phyloP scores from a whole-genome alignment of 2,113 vertebrate genomes.

The Hippocampus barbouri region DNA sequence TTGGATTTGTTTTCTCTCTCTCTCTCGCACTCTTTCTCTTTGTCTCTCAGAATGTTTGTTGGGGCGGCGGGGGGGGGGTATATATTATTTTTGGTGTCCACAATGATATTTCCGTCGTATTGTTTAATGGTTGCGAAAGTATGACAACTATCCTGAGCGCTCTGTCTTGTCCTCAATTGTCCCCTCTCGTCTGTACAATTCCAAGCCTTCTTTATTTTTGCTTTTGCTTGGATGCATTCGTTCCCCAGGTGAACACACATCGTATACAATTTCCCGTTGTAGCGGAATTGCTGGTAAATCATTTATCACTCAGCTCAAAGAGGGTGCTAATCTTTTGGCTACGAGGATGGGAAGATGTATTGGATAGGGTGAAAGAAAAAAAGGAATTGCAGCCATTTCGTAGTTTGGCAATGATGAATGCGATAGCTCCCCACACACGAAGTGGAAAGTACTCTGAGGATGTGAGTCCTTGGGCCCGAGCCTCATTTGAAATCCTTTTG shows the following conservation, averaged over 20 bases:
- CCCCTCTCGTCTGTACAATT: constrained; percentile 8
- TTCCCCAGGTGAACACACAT: constrained; percentile 38
- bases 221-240: constrained; percentile 30
- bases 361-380: neutral
- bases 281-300: constrained; percentile 3
- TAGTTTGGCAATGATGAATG: constrained; percentile 14
- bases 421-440: constrained; percentile 6
- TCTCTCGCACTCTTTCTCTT: neutral
- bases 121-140: neutral
- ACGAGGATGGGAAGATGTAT: neutral
- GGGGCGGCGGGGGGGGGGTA: neutral
- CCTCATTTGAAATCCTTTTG: constrained; percentile 31
- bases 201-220: constrained; percentile 28
- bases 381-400: constrained; percentile 10
- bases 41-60: constrained; percentile 9
- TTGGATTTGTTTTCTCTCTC: constrained; percentile 16
- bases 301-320: neutral
- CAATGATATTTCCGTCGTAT: constrained; percentile 6
- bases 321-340: constrained; percentile 5
- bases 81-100: constrained; percentile 11
- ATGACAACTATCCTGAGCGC: too few species aligned
- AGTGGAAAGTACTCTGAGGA: constrained; percentile 4
- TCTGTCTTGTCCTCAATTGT: neutral
- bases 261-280: constrained; percentile 25
- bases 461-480: constrained; percentile 18